Evolutionary conservation across 2,888 invertebrate genomes (phyloP), one percentile per base, ranked within the genome.

Genomic region (Tenthredo distinguenda): DNA sequence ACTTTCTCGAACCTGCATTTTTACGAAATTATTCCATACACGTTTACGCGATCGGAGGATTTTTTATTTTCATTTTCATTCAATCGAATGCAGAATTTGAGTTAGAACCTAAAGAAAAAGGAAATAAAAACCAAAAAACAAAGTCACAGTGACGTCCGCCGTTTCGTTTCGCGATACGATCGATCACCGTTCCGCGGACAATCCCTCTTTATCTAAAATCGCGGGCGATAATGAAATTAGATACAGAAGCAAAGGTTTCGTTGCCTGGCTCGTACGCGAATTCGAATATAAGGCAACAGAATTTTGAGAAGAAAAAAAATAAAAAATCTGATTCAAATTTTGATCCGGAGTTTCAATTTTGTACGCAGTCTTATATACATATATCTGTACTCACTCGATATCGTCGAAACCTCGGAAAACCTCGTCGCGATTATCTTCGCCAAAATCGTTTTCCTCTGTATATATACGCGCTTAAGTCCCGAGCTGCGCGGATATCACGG

Each of bases 1-100:
- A 89, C 87, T 89, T 90, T 88, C 90, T 86, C 87, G 82, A 55
- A 77, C 18, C 34, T 12, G n/a, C 21, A 21, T 34, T 68, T 68
- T 15, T 6, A 18, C 6, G 15, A 21, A 62, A 62, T 62, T 26
- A 55, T 26, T 62, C 1, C 26, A 62, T 21, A 55, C 34, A 26
- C 26, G 26, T 26, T 26, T 26, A 26, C 26, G 26, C 26, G 26
- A 26, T 26, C 26, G 26, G 0, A 26, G 34, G 2, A 10, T 7
- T 43, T 43, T 43, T 10, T 10, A 43, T 43, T 43, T 1, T 10
- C 40, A 43, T 43, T 43, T 0, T 9, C 40, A 6, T 10, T 10
- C 26, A 1, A 26, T 0, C 0, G 26, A 26, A 26, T 26, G 26
- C 26, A 26, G 26, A 26, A 26, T 26, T 26, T 26, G 26, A 26